Base-by-base conservation (phyloP, 2,113 vertebrate genomes). In the Capricornis sumatraensis region DNA sequence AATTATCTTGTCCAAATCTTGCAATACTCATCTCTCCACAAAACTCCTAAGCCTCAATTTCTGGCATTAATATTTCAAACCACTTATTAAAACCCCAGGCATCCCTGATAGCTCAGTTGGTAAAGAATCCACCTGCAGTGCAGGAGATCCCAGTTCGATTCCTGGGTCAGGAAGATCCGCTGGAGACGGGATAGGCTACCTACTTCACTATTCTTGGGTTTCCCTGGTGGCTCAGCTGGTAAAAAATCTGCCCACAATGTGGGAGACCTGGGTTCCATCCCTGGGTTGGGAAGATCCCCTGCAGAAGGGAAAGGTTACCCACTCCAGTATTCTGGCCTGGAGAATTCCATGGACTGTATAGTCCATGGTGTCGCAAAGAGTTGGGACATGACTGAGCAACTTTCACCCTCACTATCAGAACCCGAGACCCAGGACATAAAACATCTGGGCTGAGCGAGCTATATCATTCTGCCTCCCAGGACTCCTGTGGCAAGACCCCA, bases 1-100 rank as follows among this genome's bases (percentile, higher is more conserved):
- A 95, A 92, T 76, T 33, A 27, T 60, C 52, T n/a, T 50, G 10
- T 88, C 25, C 19, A 17, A 30, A 57, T 88, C 64, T 89, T 88
- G 52, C 45, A 60, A 25, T 89, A 57, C 55, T 92, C 64, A 62
- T 76, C 6, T 47, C 58, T 43, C 33, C 40, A 74, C 23, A 94
- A 74, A 94, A 45, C n/a, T 55, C 64, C 87, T 57, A 93, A 89
- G 91, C 10, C 14, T 89, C 50, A 10, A 45, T 47, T 43, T 85
- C 58, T 36, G 16, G n/a, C 25, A 81, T 71, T 52, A 71, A 60
- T n/a, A 82, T 79, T 96, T 92, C 85, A 93, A 50, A 89, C 8
- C 19, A 5, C 7, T 43, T 79, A 27, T 52, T 6, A 85, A 40
- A 92, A 92, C 27, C 47, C 64, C 6, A 28, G 64, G 67, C n/a